Evolutionary conservation across 1,140 invertebrate species (phyloP).

Genomic region (Hypsibius dujardini): DNA sequence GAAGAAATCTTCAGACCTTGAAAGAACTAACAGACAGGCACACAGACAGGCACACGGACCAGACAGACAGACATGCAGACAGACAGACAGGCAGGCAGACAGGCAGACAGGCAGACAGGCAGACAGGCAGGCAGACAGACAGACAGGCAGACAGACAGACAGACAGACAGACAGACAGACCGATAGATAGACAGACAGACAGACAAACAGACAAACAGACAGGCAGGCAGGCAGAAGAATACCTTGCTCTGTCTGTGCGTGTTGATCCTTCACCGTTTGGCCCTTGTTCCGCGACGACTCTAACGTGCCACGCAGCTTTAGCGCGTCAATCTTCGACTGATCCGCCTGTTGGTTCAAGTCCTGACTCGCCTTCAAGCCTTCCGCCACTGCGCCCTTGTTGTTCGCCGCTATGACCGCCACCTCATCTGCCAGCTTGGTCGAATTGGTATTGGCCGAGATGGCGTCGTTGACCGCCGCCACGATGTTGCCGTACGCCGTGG

Average conservation of each 20-base stretch:
- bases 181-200: no score
- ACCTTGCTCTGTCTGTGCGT: neutral
- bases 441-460: slow-evolving; percentile 25
- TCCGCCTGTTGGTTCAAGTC: neutral
- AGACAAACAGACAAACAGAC: no score
- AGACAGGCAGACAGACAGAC: no score
- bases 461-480: slow-evolving; percentile 48
- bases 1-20: neutral
- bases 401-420: neutral
- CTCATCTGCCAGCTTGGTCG: neutral
- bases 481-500: slow-evolving; percentile 68
- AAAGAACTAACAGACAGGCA: neutral
- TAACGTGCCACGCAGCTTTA: neutral
- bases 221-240: neutral
- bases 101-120: no score
- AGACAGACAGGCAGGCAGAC: neutral
- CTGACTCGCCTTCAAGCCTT: neutral
- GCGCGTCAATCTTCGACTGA: slow-evolving; percentile 10
- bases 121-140: no score
- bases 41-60: neutral
- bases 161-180: no score
- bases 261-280: neutral
- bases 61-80: neutral
- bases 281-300: neutral
- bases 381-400: neutral